phyloP scores from a whole-genome alignment of 2,888 invertebrate species.

The Volucella inanis region DNA sequence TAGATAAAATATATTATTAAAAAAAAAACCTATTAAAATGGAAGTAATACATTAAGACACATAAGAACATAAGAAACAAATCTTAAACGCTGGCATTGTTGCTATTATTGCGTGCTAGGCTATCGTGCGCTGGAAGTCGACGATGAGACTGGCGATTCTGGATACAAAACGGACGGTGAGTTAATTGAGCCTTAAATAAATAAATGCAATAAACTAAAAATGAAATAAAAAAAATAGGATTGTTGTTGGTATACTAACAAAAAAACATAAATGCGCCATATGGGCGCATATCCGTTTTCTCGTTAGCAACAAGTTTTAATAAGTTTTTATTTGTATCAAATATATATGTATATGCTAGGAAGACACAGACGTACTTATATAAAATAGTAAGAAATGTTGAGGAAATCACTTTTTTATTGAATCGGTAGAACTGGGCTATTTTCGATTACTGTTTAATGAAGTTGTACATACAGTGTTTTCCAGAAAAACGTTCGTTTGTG shows the following conservation, averaged over 20 bases:
- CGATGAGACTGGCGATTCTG: slow-evolving; percentile 69
- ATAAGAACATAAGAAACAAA: slow-evolving; percentile 52
- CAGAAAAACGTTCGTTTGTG: too few relatives aligned
- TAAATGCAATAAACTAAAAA: slow-evolving; percentile 37
- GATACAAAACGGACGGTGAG: slow-evolving; percentile 75
- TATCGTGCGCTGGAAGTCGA: slow-evolving; percentile 75
- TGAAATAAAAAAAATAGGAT: slow-evolving; percentile 6
- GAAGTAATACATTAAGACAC: slow-evolving; percentile 47
- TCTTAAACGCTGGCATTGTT: slow-evolving; percentile 65
- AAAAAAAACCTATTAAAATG: slow-evolving; percentile 45
- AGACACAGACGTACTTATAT: too few relatives aligned
- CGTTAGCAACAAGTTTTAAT: too few relatives aligned
- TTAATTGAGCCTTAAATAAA: slow-evolving; percentile 60
- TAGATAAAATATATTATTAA: slow-evolving; percentile 26
- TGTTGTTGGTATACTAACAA: neutral
- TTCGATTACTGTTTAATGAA: too few relatives aligned
- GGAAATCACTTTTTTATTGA: too few relatives aligned
- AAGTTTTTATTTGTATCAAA: too few relatives aligned
- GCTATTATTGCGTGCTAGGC: slow-evolving; percentile 70
- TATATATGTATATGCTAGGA: too few relatives aligned
- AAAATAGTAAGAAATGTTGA: too few relatives aligned
- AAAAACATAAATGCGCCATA: neutral
- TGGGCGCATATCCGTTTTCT: neutral
- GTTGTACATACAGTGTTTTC: too few relatives aligned
- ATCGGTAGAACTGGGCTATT: too few relatives aligned